Evolutionary conservation across 2,113 vertebrate genomes (phyloP), one percentile per base, ranked within the genome.

Genomic region (Epinephelus lanceolatus): DNA sequence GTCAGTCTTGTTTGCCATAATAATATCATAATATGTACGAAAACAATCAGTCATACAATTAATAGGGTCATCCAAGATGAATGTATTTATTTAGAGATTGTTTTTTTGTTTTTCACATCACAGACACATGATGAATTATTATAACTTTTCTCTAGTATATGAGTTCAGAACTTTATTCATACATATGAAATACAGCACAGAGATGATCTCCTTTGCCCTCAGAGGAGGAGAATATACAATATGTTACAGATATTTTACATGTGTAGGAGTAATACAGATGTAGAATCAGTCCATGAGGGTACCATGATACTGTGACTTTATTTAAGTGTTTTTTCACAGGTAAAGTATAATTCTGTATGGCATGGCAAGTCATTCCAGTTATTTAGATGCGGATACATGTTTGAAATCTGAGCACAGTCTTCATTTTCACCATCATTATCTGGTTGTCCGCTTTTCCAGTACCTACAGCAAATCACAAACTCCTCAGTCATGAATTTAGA

Each of bases 361-460:
- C 80, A 76, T 0, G 0, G 0, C 2, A 42, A 0, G 27, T 71
- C 51, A 63, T 76, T 76, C 72, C 59, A 76, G 27, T 9, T 21
- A 5, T 0, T 0, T 6, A 0, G 0, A n/a, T 0, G 0, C 9
- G 3, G 0, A 14, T 25, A 1, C 2, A 0, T 0, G 3, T 3
- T 12, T 30, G 18, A 15, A 52, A 70, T 53, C 0, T 53, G 4
- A 69, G 2, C 55, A 70, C 57, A 76, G 37, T 69, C 15, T 18
- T 51, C 49, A 6, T 0, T 55, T 69, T 65, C 0, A 3, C 5
- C 4, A 2, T 2, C 0, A 27, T 67, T 27, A 49, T 77, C 61
- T 0, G 27, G 67, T 47, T 81, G 61, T 0, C 0, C 0, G 0
- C 0, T 0, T 19, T 0, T 3, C 73, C 78, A 81, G 72, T 62